phyloP scores from a whole-genome alignment of 2,113 vertebrate genomes.

The Percopsis transmontana region DNA sequence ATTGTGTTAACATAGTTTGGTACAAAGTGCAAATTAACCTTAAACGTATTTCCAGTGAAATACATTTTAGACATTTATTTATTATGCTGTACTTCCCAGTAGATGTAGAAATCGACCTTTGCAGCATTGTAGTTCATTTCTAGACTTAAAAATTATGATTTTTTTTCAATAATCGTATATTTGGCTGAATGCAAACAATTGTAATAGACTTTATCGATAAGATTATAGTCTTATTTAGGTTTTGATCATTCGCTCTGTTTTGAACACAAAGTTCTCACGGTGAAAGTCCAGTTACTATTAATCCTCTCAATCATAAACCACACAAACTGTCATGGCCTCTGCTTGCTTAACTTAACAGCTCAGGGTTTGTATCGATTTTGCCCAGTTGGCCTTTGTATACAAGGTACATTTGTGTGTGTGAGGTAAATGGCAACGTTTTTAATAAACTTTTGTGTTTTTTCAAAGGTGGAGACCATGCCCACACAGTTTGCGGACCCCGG shows the following conservation, averaged over 20 bases:
- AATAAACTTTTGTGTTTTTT: slow-evolving; percentile 1
- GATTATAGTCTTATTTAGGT: background rate
- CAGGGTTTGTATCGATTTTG: slow-evolving; percentile 1
- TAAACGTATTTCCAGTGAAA: no score
- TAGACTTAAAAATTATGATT: background rate
- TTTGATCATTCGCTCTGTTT: slow-evolving; percentile 2
- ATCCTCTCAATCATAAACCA: slow-evolving; percentile 58
- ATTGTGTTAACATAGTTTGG: background rate
- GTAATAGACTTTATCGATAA: background rate
- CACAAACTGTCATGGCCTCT: background rate
- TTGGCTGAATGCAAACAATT: no score
- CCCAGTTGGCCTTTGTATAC: slow-evolving; percentile 7
- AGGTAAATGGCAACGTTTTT: background rate
- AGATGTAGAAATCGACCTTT: background rate
- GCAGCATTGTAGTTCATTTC: background rate
- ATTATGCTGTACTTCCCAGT: background rate
- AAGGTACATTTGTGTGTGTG: background rate
- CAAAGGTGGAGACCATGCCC: slow-evolving; percentile 87
- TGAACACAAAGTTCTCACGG: slow-evolving; percentile 17
- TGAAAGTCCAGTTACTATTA: slow-evolving; percentile 49
- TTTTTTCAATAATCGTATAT: background rate
- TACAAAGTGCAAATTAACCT: no score
- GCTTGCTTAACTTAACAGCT: slow-evolving; percentile 4
- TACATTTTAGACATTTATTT: background rate
- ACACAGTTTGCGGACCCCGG: slow-evolving; percentile 88